Evolutionary conservation across 2,797 vertebrate species (phyloP), one percentile per base, ranked within the genome.

Genomic region (Leptoclinus maculatus): DNA sequence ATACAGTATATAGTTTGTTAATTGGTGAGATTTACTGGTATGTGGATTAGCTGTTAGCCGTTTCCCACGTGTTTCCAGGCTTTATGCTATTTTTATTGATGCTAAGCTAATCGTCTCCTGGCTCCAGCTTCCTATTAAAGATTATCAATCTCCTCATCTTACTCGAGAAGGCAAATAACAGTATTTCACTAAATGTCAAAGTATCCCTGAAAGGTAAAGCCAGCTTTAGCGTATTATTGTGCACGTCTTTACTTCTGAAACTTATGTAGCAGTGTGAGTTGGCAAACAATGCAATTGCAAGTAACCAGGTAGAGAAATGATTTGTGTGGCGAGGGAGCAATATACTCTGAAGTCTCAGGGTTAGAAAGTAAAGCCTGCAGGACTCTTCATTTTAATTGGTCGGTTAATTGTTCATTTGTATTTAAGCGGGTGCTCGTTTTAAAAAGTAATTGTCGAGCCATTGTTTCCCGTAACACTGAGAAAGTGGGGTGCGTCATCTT

Each of bases 211-310:
- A 25, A 56, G 7, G 14, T 13, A 29, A 23, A 76, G 19, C 9
- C 41, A 41, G 8, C 13, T 25, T 5, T 1, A 19, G 17, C 39
- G 27, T 65, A 9, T n/a, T 43, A 17, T 60, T 71, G 16, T 63
- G 9, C 3, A 13, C 16, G 13, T 4, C 21, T 27, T 47, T 17
- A 49, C 3, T 27, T 56, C 16, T 25, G 14, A 10, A 32, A 10
- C 3, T 27, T 43, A n/a, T n/a, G 27, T 0, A 60, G 13, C 14
- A 5, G 8, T 60, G 23, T 47, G 34, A 6, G 36, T 41, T 63
- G n/a, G 32, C 3, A 16, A 12, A 66, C 76, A 63, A 63, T 66
- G 43, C 67, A 27, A 16, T 71, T 74, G 57, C 32, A 63, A 51
- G 74, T 68, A 34, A 58, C 11, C 8, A 17, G 36, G 9, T 59